phyloP scores from a whole-genome alignment of 1,140 invertebrate species.

The Bombus breviceps region DNA sequence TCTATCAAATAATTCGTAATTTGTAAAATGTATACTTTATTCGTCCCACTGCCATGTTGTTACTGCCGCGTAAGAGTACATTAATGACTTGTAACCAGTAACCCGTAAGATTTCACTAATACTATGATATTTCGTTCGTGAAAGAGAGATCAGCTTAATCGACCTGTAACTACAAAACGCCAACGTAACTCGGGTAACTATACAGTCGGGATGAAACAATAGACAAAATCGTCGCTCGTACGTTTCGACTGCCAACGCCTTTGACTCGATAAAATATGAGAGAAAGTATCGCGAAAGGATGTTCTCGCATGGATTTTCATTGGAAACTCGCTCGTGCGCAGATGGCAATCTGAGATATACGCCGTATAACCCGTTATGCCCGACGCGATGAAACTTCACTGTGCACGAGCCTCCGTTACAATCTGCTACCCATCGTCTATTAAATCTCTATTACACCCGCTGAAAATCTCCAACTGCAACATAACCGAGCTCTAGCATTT shows the following conservation, averaged over 20 bases:
- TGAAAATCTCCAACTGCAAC: constrained; percentile 55
- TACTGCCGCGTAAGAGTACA: no score
- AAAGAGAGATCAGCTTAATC: neutral
- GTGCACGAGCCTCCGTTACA: constrained; percentile 43
- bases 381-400: constrained; percentile 27
- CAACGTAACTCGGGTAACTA: constrained; percentile 14
- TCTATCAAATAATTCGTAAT: no score
- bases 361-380: constrained; percentile 37
- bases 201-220: constrained; percentile 24
- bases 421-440: constrained; percentile 60
- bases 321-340: constrained; percentile 16
- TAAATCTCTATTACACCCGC: constrained; percentile 54
- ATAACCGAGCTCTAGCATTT: constrained; percentile 9
- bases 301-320: constrained; percentile 27
- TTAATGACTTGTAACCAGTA: no score
- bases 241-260: neutral
- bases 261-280: constrained; percentile 8
- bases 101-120: neutral
- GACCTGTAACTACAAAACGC: neutral
- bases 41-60: no score
- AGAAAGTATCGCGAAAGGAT: neutral
- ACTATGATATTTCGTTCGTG: neutral
- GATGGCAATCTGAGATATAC: constrained; percentile 55
- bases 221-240: neutral
- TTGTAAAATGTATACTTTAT: no score